A percentile compares a stretch with the other conserved stretches of the same genome.
Evolutionary conservation across 2,113 vertebrate species (phyloP).

Genomic region (Trinectes maculatus): DNA sequence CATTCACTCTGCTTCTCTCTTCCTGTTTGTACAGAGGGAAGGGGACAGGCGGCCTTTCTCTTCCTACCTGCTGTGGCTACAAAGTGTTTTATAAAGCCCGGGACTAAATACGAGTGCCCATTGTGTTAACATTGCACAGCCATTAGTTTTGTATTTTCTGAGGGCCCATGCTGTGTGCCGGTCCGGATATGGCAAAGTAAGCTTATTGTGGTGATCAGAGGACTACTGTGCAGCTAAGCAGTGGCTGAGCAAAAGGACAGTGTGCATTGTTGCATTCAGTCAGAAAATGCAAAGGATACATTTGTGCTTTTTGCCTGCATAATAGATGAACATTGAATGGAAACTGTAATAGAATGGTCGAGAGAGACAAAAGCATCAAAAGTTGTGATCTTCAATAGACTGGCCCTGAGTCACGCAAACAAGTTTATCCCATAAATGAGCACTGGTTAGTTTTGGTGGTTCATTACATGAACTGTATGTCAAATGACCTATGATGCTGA

Average conservation of each 20-base stretch:
- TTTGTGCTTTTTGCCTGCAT: slow-evolving; percentile 66
- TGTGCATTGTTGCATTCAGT: slow-evolving; percentile 72
- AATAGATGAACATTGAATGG: slow-evolving; percentile 68
- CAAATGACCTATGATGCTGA: not conserved
- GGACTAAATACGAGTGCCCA: slow-evolving; percentile 77
- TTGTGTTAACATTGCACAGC: slow-evolving; percentile 73
- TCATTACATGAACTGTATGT: not conserved
- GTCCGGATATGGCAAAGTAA: slow-evolving; percentile 72
- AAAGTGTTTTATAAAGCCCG: slow-evolving; percentile 74
- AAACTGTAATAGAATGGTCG: slow-evolving; percentile 75
- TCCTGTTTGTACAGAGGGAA: slow-evolving; percentile 82
- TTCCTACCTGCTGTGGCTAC: slow-evolving; percentile 80
- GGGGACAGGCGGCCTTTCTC: slow-evolving; percentile 73
- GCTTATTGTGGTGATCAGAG: slow-evolving; percentile 73
- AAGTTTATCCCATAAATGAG: slow-evolving; percentile 13
- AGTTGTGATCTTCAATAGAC: slow-evolving; percentile 53
- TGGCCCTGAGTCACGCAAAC: slow-evolving; percentile 66
- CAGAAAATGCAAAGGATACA: slow-evolving; percentile 78
- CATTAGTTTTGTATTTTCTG: slow-evolving; percentile 78
- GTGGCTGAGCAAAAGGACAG: slow-evolving; percentile 64
- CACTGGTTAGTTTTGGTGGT: not conserved
- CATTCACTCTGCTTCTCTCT: slow-evolving; percentile 70
- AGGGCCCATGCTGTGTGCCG: slow-evolving; percentile 70
- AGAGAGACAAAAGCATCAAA: slow-evolving; percentile 71
- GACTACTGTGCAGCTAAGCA: slow-evolving; percentile 59